Evolutionary conservation across 2,797 vertebrate species (phyloP), one percentile per base, ranked within the genome.

Genomic region (Anabacerthia variegaticeps): DNA sequence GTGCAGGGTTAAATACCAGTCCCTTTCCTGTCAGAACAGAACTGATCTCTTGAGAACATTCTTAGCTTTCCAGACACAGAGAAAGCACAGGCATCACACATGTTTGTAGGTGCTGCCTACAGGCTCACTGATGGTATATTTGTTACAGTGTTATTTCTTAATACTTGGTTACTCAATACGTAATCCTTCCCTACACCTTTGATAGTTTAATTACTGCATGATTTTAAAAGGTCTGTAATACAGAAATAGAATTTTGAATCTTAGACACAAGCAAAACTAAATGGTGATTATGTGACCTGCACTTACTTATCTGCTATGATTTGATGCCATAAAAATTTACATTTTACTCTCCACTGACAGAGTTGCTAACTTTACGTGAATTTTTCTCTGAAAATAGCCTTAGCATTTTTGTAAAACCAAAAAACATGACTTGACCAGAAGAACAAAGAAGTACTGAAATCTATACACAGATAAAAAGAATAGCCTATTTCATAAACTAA

Each of bases 381-480:
- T 65, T 74, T 89, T 92, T 78, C 82, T 80, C 85, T 85, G 85
- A 62, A 94, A 93, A 71, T 1, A 79, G 48, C 48, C 30, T 84
- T 32, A 36, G 73, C 54, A 37, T 63, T 84, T 81, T 21, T 63
- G 44, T 61, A 54, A 78, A 91, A 88, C 58, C 26, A 75, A 73
- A 77, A 82, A 34, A 43, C 34, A 32, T 3, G 9, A 56, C 28
- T 91, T 52, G 48, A 58, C 66, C 82, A 88, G 79, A 75, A 85
- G 46, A 91, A 88, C 61, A 89, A 78, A 95, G 78, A 87, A 94
- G 67, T 79, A 68, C 30, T 18, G 7, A 85, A 77, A 67, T 39
- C 46, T 75, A 85, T 5, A 18, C 72, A 77, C 30, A 9, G 3
- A 61, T 69, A 65, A 67, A 90, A 93, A 79, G 49, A 92, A 83